These are phyloP conservation scores for Tetramorium bicarinatum DNA, from an alignment of 2,888 invertebrate species.

Conservation along the genomic window DNA sequence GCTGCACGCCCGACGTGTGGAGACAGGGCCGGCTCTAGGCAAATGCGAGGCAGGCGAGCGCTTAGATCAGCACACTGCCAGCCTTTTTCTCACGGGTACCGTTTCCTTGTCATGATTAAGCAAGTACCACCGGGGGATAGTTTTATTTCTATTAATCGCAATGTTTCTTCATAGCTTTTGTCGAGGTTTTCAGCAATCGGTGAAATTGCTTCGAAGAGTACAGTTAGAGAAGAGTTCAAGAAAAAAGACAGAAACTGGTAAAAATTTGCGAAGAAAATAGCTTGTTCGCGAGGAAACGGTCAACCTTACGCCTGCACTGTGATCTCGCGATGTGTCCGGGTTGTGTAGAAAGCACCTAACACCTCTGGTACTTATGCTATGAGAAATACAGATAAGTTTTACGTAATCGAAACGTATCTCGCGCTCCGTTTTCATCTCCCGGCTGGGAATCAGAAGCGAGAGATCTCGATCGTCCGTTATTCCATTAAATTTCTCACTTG, in stretches of 20 bases:
- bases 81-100: slow-evolving; percentile 55
- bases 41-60: slow-evolving; percentile 43
- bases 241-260: neutral
- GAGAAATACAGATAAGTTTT: slow-evolving; percentile 71
- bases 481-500: slow-evolving; percentile 40
- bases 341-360: slow-evolving; percentile 35
- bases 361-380: slow-evolving; percentile 54
- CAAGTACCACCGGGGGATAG: slow-evolving; percentile 36
- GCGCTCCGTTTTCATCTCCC: slow-evolving; percentile 67
- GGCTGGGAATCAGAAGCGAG: slow-evolving; percentile 30
- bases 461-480: slow-evolving; percentile 20
- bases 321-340: slow-evolving; percentile 22
- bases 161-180: slow-evolving; percentile 2
- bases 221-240: neutral
- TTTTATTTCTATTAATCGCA: slow-evolving; percentile 32
- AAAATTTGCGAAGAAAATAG: neutral
- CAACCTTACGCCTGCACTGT: neutral
- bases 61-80: slow-evolving; percentile 46
- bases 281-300: neutral
- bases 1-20: slow-evolving; percentile 68
- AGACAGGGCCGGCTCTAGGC: slow-evolving; percentile 59
- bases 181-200: neutral
- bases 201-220: neutral
- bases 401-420: slow-evolving; percentile 65
- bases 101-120: slow-evolving; percentile 56